phyloP scores from a whole-genome alignment of 2,113 vertebrate species.

The Channa argus region DNA sequence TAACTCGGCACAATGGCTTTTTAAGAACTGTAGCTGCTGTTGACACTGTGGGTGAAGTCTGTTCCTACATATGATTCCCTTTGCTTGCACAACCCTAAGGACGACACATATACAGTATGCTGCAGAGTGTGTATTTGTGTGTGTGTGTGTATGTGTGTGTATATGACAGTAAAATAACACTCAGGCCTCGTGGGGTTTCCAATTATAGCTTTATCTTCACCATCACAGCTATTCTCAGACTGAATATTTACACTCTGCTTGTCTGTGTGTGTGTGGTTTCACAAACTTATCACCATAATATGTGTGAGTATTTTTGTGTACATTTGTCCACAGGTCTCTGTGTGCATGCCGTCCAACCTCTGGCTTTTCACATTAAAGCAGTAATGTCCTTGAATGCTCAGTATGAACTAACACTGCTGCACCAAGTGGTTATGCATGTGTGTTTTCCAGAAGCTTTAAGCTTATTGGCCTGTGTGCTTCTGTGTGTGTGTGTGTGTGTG shows the following conservation, averaged over 20 bases:
- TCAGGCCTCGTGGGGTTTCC: conserved; percentile 43
- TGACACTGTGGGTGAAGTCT: neutral
- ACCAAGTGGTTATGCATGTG: neutral
- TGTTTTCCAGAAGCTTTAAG: conserved; percentile 13
- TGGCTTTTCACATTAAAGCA: conserved; percentile 66
- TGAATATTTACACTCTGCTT: conserved; percentile 37
- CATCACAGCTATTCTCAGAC: conserved; percentile 48
- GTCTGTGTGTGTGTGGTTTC: conserved; percentile 26
- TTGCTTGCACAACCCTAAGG: neutral
- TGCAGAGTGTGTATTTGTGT: conserved; percentile 30
- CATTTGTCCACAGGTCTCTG: conserved; percentile 8
- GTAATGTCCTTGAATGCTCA: conserved; percentile 68
- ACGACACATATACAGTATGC: conserved; percentile 12
- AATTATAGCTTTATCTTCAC: conserved; percentile 63
- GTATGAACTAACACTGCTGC: conserved; percentile 31
- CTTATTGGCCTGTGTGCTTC: conserved; percentile 6
- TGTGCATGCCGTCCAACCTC: conserved; percentile 33
- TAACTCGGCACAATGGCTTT: conserved; percentile 3
- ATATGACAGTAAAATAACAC: conserved; percentile 37
- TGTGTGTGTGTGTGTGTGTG: conserved; percentile 10
- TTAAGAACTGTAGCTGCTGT: conserved; percentile 19
- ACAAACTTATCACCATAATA: neutral
- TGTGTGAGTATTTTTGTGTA: conserved; percentile 6
- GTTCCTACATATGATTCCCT: neutral
- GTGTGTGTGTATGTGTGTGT: conserved; percentile 28